Base-by-base conservation (phyloP, 53 echinoderm and acorn worm genomes). In the Hippasteria phrygiana region DNA sequence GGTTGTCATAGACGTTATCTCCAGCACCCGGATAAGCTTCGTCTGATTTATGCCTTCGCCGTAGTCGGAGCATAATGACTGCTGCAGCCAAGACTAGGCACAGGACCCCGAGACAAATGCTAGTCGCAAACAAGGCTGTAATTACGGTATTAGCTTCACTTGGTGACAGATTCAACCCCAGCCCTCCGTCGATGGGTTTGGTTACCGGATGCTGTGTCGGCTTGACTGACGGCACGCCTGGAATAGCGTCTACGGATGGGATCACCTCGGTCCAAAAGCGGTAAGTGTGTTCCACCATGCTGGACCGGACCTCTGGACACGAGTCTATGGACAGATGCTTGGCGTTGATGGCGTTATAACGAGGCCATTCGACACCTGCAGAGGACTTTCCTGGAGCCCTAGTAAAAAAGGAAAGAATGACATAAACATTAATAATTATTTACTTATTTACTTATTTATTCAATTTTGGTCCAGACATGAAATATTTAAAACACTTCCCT, bases 181-280 rank as follows among this genome's bases (percentile, higher is more conserved):
- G 20, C n/a, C 77, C 77, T 3, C 77, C 77, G 20, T 77, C 35
- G 10, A 77, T 77, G 10, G 41, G 33, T 16, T 43, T 28, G n/a
- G 43, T 22, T 42, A 28, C 43, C 14, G 74, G 74, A 43, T 28
- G 27, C 63, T 74, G 43, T 9, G 39, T 77, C 22, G 77, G 77
- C 51, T 77, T 20, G 14, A 37, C 8, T 1, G 77, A 20, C 54
- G 77, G 55, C 4, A 5, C 77, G 39, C 33, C 20, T 77, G 77
- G 51, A 18, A 48, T 1, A 32, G 32, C 77, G 20, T 51, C 62
- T 20, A 88, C 2, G 20, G 47, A 63, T 0, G 88, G 76, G 20
- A 88, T 62, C 13, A 76, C 35, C 13, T 88, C 75, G 36, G 62
- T 88, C 88, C 88, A 88, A 64, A 88, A 88, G 10, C 39, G 62